phyloP scores from a whole-genome alignment of 2,888 invertebrate species.

The Drosophila niveifrons region DNA sequence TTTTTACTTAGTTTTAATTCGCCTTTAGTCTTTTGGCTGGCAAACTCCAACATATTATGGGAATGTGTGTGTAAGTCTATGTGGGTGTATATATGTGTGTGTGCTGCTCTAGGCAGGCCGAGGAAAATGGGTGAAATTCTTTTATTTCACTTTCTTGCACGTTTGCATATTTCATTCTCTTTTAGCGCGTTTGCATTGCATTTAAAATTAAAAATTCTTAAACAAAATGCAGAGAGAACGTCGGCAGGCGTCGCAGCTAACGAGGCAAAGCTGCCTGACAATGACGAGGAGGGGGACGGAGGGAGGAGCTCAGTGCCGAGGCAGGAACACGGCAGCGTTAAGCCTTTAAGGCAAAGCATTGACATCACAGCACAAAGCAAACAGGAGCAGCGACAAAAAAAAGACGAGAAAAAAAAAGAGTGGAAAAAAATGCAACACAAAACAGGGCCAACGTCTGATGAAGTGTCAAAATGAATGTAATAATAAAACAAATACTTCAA shows the following conservation, averaged over 20 bases:
- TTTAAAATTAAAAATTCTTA: slow-evolving; percentile 80
- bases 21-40: slow-evolving; percentile 59
- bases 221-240: slow-evolving; percentile 75
- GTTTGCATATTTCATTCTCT: slow-evolving; percentile 69
- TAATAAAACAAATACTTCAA: slow-evolving; percentile 72
- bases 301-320: slow-evolving; percentile 24
- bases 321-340: slow-evolving; percentile 31
- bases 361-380: slow-evolving; percentile 75
- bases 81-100: not conserved
- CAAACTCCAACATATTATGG: slow-evolving; percentile 7
- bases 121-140: slow-evolving; percentile 32
- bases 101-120: not conserved
- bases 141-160: slow-evolving; percentile 58
- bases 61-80: not conserved
- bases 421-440: slow-evolving; percentile 44
- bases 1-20: slow-evolving; percentile 69
- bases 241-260: slow-evolving; percentile 59
- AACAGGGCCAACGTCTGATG: slow-evolving; percentile 81
- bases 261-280: slow-evolving; percentile 64
- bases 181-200: slow-evolving; percentile 68
- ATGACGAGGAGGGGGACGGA: slow-evolving; percentile 24
- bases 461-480: slow-evolving; percentile 82
- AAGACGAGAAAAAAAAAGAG: slow-evolving; percentile 18
- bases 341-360: slow-evolving; percentile 83
- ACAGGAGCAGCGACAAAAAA: slow-evolving; percentile 38